Percentiles rank a stretch among this genome's conserved stretches.
These are phyloP conservation scores for Scaptomyza flava DNA, from an alignment of 2,888 invertebrate genomes.

Conservation along the genomic window DNA sequence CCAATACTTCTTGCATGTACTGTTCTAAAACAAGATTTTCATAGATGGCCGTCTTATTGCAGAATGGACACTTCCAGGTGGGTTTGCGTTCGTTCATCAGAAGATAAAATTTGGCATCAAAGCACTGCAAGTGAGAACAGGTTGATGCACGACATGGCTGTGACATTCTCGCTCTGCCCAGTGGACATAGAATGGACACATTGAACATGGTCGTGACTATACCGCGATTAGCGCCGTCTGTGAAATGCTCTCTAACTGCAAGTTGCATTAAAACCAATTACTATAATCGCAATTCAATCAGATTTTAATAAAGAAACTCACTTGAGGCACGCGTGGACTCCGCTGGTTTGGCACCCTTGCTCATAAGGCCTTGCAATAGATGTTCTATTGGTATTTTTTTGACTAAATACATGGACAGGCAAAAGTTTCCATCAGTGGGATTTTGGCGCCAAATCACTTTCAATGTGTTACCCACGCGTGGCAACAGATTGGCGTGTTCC, in stretches of 20 bases:
- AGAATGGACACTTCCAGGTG: constrained; percentile 99
- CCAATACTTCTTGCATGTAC: constrained; percentile 93
- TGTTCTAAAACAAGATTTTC: constrained; percentile 97
- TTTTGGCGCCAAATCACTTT: constrained; percentile 90
- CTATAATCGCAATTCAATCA: not conserved
- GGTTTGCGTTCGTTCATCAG: constrained; percentile 99
- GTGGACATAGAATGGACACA: constrained; percentile 96
- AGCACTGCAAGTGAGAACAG: constrained; percentile 98
- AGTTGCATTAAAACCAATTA: not conserved
- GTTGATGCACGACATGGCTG: constrained; percentile 93
- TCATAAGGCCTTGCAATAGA: constrained; percentile 92
- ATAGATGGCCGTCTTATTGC: constrained; percentile 95
- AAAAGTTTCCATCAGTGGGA: constrained; percentile 71
- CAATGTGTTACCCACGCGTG: constrained; percentile 93
- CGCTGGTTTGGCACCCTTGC: constrained; percentile 93
- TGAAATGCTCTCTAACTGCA: constrained; percentile 94
- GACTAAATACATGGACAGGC: constrained; percentile 94
- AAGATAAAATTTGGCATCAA: constrained; percentile 96
- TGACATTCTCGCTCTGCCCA: constrained; percentile 95
- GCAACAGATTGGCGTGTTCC: constrained; percentile 92
- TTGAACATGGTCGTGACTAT: constrained; percentile 97
- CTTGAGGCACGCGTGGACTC: constrained; percentile 96
- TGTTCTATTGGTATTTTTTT: constrained; percentile 93
- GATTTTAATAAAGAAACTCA: constrained; percentile 85
- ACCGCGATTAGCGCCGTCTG: constrained; percentile 97